A percentile compares a stretch with the other conserved stretches of the same genome.
Evolutionary conservation across 2,797 vertebrate species (phyloP).

Genomic region (Tenualosa ilisha): DNA sequence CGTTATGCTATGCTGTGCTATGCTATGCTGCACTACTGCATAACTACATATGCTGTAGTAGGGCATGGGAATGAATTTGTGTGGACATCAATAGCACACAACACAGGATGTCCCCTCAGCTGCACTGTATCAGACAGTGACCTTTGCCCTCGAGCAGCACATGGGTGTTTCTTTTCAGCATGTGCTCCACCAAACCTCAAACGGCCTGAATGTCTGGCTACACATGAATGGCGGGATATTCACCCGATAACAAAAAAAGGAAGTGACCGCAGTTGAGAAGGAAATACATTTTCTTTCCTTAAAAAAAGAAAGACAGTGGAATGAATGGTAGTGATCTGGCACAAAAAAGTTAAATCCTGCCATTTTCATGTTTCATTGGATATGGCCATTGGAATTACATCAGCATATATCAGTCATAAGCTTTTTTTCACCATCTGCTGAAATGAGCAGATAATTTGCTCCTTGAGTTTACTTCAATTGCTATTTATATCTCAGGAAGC

Average conservation of each 20-base stretch:
- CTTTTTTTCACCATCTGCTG: neutral
- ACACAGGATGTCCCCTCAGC: constrained; percentile 8
- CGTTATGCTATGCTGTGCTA: neutral
- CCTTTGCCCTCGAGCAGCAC: neutral
- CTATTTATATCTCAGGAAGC: constrained; percentile 1
- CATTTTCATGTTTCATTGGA: neutral
- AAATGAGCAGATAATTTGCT: neutral
- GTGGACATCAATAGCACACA: neutral
- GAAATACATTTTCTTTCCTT: neutral
- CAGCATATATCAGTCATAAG: too few relatives aligned
- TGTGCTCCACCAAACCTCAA: neutral
- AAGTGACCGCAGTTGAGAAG: neutral
- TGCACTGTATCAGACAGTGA: constrained; percentile 23
- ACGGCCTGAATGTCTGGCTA: constrained; percentile 7
- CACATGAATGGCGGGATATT: constrained; percentile 7
- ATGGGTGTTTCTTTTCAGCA: constrained; percentile 1
- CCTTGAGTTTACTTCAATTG: neutral
- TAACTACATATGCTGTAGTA: neutral
- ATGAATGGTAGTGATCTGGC: neutral
- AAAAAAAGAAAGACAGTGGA: neutral
- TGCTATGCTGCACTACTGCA: neutral
- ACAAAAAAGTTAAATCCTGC: neutral
- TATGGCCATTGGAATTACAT: neutral
- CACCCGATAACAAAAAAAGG: constrained; percentile 16
- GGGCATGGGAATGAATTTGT: neutral